phyloP scores from a whole-genome alignment of 2,888 invertebrate species.

The Coecobrya sp. region DNA sequence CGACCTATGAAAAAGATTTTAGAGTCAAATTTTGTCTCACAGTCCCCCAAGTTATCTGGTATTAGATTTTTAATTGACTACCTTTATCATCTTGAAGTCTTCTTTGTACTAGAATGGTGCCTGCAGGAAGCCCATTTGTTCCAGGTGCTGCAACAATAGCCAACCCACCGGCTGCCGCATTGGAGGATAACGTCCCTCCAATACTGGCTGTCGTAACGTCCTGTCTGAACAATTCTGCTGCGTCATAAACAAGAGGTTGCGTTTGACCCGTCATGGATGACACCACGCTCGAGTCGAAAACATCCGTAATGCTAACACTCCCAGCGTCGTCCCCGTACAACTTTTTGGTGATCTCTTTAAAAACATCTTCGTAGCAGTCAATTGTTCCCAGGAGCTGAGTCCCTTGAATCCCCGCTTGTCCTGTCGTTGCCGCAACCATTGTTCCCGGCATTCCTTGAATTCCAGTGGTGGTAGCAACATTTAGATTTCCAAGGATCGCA shows the following conservation, averaged over 20 bases:
- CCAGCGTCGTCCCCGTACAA: conserved; percentile 93
- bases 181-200: conserved; percentile 5
- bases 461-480: not conserved
- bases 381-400: conserved; percentile 75
- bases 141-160: conserved; percentile 81
- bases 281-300: conserved; percentile 79
- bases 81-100: conserved; percentile 84
- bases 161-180: conserved; percentile 68
- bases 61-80: conserved; percentile 10
- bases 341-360: conserved; percentile 97
- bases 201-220: conserved; percentile 55
- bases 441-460: conserved; percentile 17
- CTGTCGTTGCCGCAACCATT: conserved; percentile 55
- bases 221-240: conserved; percentile 81
- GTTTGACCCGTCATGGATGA: conserved; percentile 56
- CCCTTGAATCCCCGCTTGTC: conserved; percentile 26
- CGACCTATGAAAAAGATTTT: conserved; percentile 24
- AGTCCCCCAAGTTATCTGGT: too few species aligned
- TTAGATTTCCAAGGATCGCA: conserved; percentile 63
- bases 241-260: conserved; percentile 84
- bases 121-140: conserved; percentile 85
- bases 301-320: conserved; percentile 89
- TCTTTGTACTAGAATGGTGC: conserved; percentile 85
- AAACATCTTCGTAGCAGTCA: conserved; percentile 92
- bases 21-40: too few species aligned